Conservation (phyloP, 2,113 vertebrate species). For the Aspidoscelis tigris region DNA sequence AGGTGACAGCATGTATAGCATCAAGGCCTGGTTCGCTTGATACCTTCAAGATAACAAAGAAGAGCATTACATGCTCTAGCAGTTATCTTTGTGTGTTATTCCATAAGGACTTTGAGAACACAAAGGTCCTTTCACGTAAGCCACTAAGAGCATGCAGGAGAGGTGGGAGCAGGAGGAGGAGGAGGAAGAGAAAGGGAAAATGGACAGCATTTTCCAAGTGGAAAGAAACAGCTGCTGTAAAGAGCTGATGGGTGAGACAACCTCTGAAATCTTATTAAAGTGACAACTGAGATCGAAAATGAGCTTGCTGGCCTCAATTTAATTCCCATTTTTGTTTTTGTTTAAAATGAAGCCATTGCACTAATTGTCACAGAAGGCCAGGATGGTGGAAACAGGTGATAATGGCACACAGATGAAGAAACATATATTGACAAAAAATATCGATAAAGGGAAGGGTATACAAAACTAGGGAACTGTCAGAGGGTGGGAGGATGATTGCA, state of each 20-base stretch:
- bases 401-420: neutral
- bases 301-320: conserved; percentile 57
- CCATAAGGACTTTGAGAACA: accelerated
- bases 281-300: neutral
- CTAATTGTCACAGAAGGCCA: accelerated
- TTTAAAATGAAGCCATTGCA: neutral
- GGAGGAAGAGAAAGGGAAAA: neutral
- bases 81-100: conserved; percentile 20
- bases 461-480: neutral
- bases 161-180: accelerated
- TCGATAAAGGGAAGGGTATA: neutral
- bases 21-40: neutral
- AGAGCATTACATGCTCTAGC: accelerated
- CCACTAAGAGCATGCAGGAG: conserved; percentile 36
- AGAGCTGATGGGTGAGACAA: conserved; percentile 5
- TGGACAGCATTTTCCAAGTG: conserved; percentile 3
- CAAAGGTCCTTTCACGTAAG: neutral
- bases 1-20: accelerated
- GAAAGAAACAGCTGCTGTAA: conserved; percentile 35
- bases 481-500: neutral
- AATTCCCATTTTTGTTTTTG: conserved; percentile 51
- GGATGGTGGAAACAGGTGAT: neutral
- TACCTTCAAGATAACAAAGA: accelerated
- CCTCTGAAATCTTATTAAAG: conserved; percentile 45
- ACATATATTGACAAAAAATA: accelerated